phyloP scores from a whole-genome alignment of 2,797 vertebrate genomes.

The Tinamus major region DNA sequence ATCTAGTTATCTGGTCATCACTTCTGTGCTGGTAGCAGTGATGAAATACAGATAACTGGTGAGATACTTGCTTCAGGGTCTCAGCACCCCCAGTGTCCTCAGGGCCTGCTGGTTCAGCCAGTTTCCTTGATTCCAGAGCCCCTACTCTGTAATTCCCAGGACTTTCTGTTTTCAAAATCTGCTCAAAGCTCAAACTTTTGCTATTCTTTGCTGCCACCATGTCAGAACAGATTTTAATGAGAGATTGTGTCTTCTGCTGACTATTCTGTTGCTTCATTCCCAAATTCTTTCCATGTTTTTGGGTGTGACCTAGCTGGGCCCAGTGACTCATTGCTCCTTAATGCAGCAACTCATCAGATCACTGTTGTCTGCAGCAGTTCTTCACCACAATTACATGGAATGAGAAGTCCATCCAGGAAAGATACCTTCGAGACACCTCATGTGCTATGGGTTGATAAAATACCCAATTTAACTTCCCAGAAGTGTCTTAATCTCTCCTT shows the following conservation, averaged over 20 bases:
- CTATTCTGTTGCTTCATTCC: conserved; percentile 13
- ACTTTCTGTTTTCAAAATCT: conserved; percentile 29
- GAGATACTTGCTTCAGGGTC: not conserved
- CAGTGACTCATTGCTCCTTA: conserved; percentile 45
- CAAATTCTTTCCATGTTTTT: conserved; percentile 17
- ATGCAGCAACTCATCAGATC: not conserved
- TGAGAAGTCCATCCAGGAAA: not conserved
- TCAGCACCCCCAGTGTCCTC: not conserved
- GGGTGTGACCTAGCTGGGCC: conserved; percentile 40
- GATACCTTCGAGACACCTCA: not conserved
- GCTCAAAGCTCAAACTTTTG: conserved; percentile 3
- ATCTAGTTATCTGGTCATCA: not conserved
- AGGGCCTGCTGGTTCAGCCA: not conserved
- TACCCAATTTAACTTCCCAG: conserved; percentile 25
- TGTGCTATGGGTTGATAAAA: conserved; percentile 15
- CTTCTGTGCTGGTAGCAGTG: conserved; percentile 2
- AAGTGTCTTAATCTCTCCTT: conserved; percentile 13
- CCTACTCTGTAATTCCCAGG: not conserved
- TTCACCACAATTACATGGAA: not conserved
- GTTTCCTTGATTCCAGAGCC: not conserved
- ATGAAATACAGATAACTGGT: conserved; percentile 27
- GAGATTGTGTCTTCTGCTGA: not conserved
- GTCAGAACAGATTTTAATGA: conserved; percentile 5
- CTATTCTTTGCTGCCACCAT: conserved; percentile 24
- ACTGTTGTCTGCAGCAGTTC: not conserved